A percentile compares a stretch with the other conserved stretches of the same genome.
Evolutionary conservation across 2,888 invertebrate genomes (phyloP).

Genomic region (Sarcophaga carnaria): DNA sequence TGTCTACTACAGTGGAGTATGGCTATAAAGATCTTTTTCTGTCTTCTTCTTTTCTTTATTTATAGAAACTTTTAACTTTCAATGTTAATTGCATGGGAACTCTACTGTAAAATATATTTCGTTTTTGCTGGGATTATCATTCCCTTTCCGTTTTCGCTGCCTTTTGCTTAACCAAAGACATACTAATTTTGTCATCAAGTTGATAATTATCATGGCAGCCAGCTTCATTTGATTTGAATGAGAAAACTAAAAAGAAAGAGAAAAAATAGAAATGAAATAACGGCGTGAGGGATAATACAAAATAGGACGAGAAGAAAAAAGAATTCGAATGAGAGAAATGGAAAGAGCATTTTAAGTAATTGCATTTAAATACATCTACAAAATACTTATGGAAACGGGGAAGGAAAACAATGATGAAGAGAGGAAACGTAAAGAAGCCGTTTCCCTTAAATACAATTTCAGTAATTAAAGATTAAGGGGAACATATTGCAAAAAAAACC

Average conservation of each 20-base stretch:
- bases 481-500: background rate
- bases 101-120: background rate
- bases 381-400: constrained; percentile 41
- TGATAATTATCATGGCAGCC: constrained; percentile 66
- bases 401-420: constrained; percentile 58
- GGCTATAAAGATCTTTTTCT: no score
- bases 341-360: constrained; percentile 63
- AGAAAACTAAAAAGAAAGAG: background rate
- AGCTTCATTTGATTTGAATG: constrained; percentile 27
- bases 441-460: constrained; percentile 23
- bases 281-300: background rate
- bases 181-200: constrained; percentile 68
- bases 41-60: no score
- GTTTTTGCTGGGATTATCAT: constrained; percentile 18
- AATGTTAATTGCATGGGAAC: no score
- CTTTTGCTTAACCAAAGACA: constrained; percentile 43
- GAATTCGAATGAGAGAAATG: constrained; percentile 7
- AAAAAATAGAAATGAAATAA: background rate
- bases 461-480: constrained; percentile 34
- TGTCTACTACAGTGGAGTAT: background rate
- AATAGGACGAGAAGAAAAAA: background rate
- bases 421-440: constrained; percentile 17
- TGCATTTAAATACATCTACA: constrained; percentile 59
- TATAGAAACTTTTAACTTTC: no score
- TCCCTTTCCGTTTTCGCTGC: constrained; percentile 11